A percentile compares a stretch with the other conserved stretches of the same genome.
These are phyloP conservation scores for Dione juno DNA, from an alignment of 2,888 invertebrate genomes.

Conservation along the genomic window DNA sequence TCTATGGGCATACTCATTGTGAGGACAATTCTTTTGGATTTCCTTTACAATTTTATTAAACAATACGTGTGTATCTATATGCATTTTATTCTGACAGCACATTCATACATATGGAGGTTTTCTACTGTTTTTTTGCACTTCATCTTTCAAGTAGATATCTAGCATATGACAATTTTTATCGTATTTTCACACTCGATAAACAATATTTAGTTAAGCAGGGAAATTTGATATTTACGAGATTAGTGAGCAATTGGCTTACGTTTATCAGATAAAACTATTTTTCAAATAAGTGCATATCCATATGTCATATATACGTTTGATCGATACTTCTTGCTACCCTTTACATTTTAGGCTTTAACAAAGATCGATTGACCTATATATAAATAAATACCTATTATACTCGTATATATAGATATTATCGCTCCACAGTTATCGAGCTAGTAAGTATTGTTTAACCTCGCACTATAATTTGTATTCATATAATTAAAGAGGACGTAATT, in stretches of 20 bases:
- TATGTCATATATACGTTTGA: slow-evolving; percentile 57
- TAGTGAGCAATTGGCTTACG: slow-evolving; percentile 62
- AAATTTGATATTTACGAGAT: slow-evolving; percentile 59
- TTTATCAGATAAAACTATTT: slow-evolving; percentile 68
- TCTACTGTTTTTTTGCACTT: slow-evolving; percentile 20
- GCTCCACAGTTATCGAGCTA: background rate
- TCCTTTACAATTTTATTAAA: slow-evolving; percentile 25
- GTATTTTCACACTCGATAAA: slow-evolving; percentile 18
- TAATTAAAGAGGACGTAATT: background rate
- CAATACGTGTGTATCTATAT: background rate
- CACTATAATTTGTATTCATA: background rate
- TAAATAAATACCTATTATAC: background rate
- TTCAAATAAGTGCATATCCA: slow-evolving; percentile 43
- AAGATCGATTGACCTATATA: slow-evolving; percentile 8
- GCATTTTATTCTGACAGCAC: slow-evolving; percentile 10
- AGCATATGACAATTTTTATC: slow-evolving; percentile 16
- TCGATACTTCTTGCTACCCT: slow-evolving; percentile 53
- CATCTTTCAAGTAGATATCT: slow-evolving; percentile 12
- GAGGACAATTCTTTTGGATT: background rate
- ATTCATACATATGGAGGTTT: slow-evolving; percentile 9
- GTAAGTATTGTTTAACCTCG: background rate
- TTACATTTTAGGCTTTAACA: slow-evolving; percentile 1
- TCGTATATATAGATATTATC: background rate
- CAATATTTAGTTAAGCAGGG: slow-evolving; percentile 31
- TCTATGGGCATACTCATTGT: background rate